phyloP scores from a whole-genome alignment of 2,797 vertebrate species.

The Nannoperca australis region DNA sequence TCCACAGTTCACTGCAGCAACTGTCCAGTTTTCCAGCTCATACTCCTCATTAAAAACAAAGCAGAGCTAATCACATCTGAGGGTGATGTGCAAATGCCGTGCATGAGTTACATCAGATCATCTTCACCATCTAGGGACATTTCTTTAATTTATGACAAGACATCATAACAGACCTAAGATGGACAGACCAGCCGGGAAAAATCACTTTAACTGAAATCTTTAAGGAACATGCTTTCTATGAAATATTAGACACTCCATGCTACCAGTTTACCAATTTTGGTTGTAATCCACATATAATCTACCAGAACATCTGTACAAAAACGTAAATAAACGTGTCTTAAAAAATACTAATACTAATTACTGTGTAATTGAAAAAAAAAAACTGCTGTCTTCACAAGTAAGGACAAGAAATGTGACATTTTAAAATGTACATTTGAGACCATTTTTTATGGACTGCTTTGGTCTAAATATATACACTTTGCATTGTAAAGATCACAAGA shows the following conservation, averaged over 20 bases:
- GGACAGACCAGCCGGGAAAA: not conserved
- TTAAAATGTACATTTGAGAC: too few relatives aligned
- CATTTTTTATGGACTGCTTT: not conserved
- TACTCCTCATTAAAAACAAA: conserved; percentile 19
- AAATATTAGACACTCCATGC: not conserved
- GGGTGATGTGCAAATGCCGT: conserved; percentile 16
- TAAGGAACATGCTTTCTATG: not conserved
- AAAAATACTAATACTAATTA: too few relatives aligned
- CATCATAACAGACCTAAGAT: not conserved
- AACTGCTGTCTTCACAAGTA: not conserved
- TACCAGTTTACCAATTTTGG: not conserved
- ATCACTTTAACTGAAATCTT: not conserved
- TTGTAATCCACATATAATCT: too few relatives aligned
- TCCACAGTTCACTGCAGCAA: conserved; percentile 1
- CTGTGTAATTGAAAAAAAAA: not conserved
- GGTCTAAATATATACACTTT: too few relatives aligned
- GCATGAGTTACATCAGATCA: conserved; percentile 50
- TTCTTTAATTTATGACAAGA: conserved; percentile 11
- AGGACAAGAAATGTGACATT: not conserved
- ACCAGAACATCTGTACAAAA: not conserved
- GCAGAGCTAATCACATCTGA: conserved; percentile 22
- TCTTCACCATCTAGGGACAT: conserved; percentile 13
- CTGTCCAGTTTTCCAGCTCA: conserved; percentile 7
- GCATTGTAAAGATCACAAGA: not conserved
- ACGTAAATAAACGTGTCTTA: not conserved